Conservation (phyloP, 2,113 vertebrate species). For the Dasyprocta punctata region DNA sequence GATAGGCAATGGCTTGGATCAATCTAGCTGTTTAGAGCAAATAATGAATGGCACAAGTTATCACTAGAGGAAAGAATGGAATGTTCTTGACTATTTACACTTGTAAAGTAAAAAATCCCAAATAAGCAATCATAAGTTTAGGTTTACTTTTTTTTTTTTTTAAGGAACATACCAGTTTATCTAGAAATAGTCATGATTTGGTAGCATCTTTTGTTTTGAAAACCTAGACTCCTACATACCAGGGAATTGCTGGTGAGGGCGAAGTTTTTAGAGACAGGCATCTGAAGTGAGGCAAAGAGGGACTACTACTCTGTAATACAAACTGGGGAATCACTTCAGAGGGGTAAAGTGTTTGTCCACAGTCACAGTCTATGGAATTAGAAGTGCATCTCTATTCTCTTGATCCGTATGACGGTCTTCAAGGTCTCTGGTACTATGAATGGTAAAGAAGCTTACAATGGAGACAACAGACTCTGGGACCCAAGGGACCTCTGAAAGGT, state of each 20-base stretch:
- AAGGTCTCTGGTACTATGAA: not conserved
- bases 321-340: not conserved
- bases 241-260: not conserved
- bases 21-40: not conserved
- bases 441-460: not conserved
- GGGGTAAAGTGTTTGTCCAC: not conserved
- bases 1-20: not conserved
- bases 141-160: not conserved
- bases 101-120: not conserved
- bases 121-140: not conserved
- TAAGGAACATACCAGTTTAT: not conserved
- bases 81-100: not conserved
- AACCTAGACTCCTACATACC: not conserved
- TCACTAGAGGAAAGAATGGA: not conserved
- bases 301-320: not conserved
- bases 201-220: not conserved
- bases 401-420: not conserved
- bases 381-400: not conserved
- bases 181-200: slow-evolving; percentile 27
- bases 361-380: not conserved
- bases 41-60: not conserved
- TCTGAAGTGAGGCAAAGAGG: not conserved
- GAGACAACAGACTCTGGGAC: not conserved
- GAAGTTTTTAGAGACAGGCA: not conserved
- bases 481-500: slow-evolving; percentile 41